A percentile compares a stretch with the other conserved stretches of the same genome.
Conservation (phyloP, 2,888 invertebrate species). For the Palloptera scutellata region DNA sequence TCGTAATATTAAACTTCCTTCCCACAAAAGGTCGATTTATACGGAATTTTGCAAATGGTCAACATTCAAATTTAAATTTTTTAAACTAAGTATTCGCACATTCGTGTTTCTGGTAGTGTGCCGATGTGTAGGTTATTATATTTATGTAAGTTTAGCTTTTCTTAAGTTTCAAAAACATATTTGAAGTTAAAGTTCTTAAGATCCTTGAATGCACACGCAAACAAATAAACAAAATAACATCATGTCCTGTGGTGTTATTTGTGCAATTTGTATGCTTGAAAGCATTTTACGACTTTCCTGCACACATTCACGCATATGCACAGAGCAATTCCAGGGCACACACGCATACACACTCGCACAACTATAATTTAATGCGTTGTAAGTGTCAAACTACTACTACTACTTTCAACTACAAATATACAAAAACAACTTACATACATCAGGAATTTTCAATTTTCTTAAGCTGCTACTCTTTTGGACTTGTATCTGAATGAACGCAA, state of each 20-base stretch:
- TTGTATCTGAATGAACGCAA: constrained; percentile 28
- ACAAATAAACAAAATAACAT: constrained; percentile 55
- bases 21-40: too few relatives aligned
- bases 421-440: constrained; percentile 12
- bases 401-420: constrained; percentile 46
- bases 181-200: constrained; percentile 60
- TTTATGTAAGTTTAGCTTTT: constrained; percentile 34
- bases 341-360: constrained; percentile 23
- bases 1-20: too few relatives aligned
- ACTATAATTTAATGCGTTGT: constrained; percentile 44
- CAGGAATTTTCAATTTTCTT: constrained; percentile 61
- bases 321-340: too few relatives aligned
- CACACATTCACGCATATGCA: too few relatives aligned
- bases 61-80: too few relatives aligned
- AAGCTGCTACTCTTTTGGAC: constrained; percentile 44
- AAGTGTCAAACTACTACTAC: constrained; percentile 61
- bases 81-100: too few relatives aligned
- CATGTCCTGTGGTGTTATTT: constrained; percentile 47
- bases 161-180: constrained; percentile 34
- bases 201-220: constrained; percentile 61
- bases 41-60: too few relatives aligned
- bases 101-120: not conserved
- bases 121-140: constrained; percentile 30
- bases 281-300: constrained; percentile 58
- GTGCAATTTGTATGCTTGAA: constrained; percentile 62